Evolutionary conservation across 2,113 vertebrate genomes (phyloP).

Genomic region (Perognathus longimembris): DNA sequence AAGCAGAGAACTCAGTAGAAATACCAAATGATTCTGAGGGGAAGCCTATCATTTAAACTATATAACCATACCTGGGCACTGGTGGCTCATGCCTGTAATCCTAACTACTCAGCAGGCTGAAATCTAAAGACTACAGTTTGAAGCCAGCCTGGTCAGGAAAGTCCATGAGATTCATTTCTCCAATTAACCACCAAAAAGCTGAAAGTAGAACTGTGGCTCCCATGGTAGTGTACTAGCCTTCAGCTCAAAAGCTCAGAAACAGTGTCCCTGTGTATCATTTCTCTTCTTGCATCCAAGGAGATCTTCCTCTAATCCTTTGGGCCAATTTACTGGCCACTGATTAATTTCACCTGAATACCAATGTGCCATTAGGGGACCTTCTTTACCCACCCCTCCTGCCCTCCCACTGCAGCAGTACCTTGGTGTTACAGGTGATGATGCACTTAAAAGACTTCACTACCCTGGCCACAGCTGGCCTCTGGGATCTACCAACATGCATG

Average conservation of each 20-base stretch:
- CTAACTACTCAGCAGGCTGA: no score
- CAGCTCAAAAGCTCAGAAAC: no score
- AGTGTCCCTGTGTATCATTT: slow-evolving; percentile 11
- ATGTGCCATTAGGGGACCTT: slow-evolving; percentile 46
- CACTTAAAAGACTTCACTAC: not conserved
- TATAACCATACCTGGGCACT: no score
- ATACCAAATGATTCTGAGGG: not conserved
- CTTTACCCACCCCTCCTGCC: slow-evolving; percentile 4
- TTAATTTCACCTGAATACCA: slow-evolving; percentile 61
- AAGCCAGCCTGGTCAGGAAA: no score
- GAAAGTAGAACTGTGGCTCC: no score
- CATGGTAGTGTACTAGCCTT: no score
- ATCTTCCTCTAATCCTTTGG: slow-evolving; percentile 63
- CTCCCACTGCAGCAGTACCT: slow-evolving; percentile 25
- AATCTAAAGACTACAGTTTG: no score
- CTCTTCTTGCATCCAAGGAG: slow-evolving; percentile 71
- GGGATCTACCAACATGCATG: slow-evolving; percentile 53
- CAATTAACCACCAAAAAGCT: no score
- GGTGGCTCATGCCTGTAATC: no score
- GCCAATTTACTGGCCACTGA: slow-evolving; percentile 76
- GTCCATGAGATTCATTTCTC: no score
- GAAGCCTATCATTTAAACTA: not conserved
- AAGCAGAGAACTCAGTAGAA: not conserved
- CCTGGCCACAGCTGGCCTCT: slow-evolving; percentile 59
- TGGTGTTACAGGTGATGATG: slow-evolving; percentile 18